Evolutionary conservation across 37 sponge, comb jelly and placozoan genomes (phyloP), one percentile per base, ranked within the genome.

Genomic region (Theonella swinhoei): DNA sequence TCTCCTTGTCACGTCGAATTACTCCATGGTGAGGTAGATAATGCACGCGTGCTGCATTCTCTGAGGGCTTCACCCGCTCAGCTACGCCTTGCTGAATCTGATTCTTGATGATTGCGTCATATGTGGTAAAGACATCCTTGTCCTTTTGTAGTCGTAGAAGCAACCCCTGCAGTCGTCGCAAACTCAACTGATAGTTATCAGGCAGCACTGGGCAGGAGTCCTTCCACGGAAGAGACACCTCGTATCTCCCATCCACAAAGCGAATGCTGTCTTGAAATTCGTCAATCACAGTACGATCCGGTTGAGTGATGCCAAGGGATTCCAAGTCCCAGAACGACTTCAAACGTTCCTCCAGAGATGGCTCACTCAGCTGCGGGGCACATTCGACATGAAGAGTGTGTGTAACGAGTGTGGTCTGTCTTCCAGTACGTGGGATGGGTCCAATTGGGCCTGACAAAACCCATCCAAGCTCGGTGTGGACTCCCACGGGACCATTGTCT

Each of bases 21-120:
- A 79, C 69, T 23, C 68, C 82, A 11, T 82, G 82, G 39, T 82
- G 82, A 34, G 84, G 76, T 29, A 83, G 23, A 35, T 83, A 83
- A 68, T 83, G 63, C 34, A 77, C 62, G 26, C n/a, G 68, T 43
- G 26, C 33, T 19, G 60, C 26, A 17, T 38, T 26, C n/a, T 78
- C 64, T 38, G 39, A 20, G n/a, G 33, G 40, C 70, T 35, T 26
- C 26, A 70, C 79, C 24, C 60, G 73, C 39, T 78, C 79, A 30
- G 70, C 72, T 23, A 78, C 36, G 24, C 83, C 85, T 35, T 75
- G 42, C 59, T 76, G 3, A 11, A 84, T 19, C 54, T 84, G 85
- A 8, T 84, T 70, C 29, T 65, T 29, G 3, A 84, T 84, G 26
- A 84, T 38, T 32, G 59, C 36, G 36, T 76, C 69, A 47, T 84